A percentile compares a stretch with the other conserved stretches of the same genome.
These are phyloP conservation scores for Mesoclemmys tuberculata DNA, from an alignment of 2,113 vertebrate genomes.

Conservation along the genomic window DNA sequence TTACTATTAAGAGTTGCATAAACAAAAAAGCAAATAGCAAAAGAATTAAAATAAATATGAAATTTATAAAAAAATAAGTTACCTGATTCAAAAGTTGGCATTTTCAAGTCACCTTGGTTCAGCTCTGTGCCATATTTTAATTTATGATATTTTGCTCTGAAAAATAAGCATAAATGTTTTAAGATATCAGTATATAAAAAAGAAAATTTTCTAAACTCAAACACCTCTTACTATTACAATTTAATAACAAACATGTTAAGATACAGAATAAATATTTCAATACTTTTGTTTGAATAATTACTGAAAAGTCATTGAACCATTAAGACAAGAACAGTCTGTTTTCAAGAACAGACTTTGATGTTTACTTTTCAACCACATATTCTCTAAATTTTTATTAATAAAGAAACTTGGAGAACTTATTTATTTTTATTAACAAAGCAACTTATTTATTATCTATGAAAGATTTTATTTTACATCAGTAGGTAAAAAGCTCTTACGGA, in stretches of 20 bases:
- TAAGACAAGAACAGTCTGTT: not conserved
- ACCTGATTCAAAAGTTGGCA: slow-evolving; percentile 98
- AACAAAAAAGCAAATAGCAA: not conserved
- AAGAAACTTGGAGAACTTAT: not conserved
- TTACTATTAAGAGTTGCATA: not conserved
- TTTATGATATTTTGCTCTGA: slow-evolving; percentile 98
- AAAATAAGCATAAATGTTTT: slow-evolving; percentile 61
- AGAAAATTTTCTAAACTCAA: not conserved
- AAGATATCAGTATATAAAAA: not conserved
- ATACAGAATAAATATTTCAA: not conserved
- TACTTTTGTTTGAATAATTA: not conserved
- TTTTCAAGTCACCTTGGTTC: slow-evolving; percentile 97
- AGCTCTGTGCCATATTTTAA: slow-evolving; percentile 99
- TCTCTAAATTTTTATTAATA: not conserved
- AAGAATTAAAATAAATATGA: not conserved
- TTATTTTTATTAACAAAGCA: not conserved
- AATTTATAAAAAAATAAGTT: slow-evolving; percentile 17
- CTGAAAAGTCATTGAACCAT: not conserved
- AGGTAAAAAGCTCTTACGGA: not conserved
- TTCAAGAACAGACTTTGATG: not conserved
- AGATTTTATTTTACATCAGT: not conserved
- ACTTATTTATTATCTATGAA: not conserved
- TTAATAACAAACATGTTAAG: not conserved
- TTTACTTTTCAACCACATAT: not conserved
- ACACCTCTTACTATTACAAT: not conserved